phyloP scores from a whole-genome alignment of 2,797 vertebrate genomes.

The Periparus ater region DNA sequence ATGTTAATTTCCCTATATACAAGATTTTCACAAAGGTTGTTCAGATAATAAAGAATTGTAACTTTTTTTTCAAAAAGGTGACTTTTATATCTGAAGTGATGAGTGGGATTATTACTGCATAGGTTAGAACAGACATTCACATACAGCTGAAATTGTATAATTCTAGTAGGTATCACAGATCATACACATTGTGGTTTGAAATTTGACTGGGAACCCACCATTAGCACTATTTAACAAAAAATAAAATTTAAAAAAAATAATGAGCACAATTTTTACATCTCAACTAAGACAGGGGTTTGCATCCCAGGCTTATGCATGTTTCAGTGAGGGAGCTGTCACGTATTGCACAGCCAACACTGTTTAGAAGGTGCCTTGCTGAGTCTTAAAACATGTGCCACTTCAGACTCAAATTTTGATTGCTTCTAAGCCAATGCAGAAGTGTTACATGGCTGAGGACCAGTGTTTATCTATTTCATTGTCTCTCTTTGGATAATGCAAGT shows the following conservation, averaged over 20 bases:
- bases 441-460: neutral
- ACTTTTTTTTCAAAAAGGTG: neutral
- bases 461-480: neutral
- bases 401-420: rapidly evolving
- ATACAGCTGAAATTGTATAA: neutral
- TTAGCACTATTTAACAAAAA: neutral
- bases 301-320: neutral
- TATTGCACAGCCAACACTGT: neutral
- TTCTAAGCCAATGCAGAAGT: neutral
- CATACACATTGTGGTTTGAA: neutral
- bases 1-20: neutral
- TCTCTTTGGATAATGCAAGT: neutral
- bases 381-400: neutral
- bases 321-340: neutral
- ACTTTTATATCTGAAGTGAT: neutral
- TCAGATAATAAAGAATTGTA: neutral
- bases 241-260: too few species aligned
- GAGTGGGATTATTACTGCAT: neutral
- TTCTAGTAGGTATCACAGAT: neutral
- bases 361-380: neutral
- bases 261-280: neutral
- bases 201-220: neutral
- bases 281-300: neutral
- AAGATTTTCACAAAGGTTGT: neutral
- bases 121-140: neutral